Percentiles rank a stretch among this genome's conserved stretches.
Conservation (phyloP, 2,113 vertebrate species). For the Leptosomus discolor region DNA sequence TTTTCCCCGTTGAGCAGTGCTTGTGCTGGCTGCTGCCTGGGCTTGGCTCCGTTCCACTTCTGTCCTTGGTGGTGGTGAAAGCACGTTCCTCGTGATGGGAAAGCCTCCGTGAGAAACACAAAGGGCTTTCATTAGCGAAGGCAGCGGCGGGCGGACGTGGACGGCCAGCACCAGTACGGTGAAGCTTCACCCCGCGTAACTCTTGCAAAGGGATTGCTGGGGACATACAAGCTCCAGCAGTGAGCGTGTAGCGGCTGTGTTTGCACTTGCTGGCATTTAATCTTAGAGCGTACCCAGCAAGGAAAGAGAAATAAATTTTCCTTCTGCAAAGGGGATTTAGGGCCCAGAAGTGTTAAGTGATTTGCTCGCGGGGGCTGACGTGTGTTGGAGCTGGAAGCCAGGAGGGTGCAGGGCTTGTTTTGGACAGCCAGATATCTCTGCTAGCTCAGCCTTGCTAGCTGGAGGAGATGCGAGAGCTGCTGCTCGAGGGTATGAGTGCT, state of each 20-base stretch:
- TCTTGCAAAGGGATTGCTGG: neutral
- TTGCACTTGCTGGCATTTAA: neutral
- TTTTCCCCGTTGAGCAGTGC: neutral
- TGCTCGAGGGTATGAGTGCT: neutral
- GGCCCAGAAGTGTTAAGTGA: neutral
- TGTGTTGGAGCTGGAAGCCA: neutral
- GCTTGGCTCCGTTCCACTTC: slow-evolving; percentile 6
- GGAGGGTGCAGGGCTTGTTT: neutral
- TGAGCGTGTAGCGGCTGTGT: fast-evolving
- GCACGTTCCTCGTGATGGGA: slow-evolving; percentile 30
- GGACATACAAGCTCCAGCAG: neutral
- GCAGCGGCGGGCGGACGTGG: neutral
- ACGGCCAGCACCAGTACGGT: neutral
- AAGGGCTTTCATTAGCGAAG: slow-evolving; percentile 10
- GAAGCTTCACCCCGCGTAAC: neutral
- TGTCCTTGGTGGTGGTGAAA: neutral
- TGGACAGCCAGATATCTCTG: fast-evolving
- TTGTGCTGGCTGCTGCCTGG: neutral
- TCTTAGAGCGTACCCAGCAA: neutral
- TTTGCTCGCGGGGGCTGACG: fast-evolving
- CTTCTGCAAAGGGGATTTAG: neutral
- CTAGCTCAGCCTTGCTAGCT: neutral
- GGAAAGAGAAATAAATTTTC: neutral
- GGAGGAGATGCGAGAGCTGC: neutral
- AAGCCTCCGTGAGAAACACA: neutral